phyloP scores from a whole-genome alignment of 2,888 invertebrate genomes.

The Tridacna crocea region DNA sequence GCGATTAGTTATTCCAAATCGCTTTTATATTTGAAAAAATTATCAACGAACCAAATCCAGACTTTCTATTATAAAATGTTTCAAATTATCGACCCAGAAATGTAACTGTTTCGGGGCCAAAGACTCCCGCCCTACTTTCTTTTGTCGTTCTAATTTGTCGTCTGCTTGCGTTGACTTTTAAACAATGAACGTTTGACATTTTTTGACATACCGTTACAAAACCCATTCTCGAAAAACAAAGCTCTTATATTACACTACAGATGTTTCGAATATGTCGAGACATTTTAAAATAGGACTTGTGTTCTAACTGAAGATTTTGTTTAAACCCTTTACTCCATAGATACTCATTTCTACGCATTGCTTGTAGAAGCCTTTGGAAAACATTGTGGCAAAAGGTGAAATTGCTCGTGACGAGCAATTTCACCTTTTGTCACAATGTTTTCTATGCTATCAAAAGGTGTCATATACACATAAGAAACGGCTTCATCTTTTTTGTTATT shows the following conservation, averaged over 20 bases:
- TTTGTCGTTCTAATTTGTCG: not conserved
- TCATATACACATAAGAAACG: too few relatives aligned
- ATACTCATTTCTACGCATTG: too few relatives aligned
- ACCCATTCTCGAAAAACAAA: not conserved
- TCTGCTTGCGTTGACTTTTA: conserved; percentile 1
- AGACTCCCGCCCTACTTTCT: conserved; percentile 14
- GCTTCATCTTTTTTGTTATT: too few relatives aligned
- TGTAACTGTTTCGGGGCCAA: conserved; percentile 15
- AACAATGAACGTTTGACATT: conserved; percentile 16
- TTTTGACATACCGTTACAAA: conserved; percentile 17
- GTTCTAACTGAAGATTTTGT: not conserved
- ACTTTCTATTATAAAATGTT: conserved; percentile 16
- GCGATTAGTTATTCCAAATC: too few relatives aligned
- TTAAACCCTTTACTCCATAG: too few relatives aligned
- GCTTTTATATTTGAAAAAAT: not conserved
- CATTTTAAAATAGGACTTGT: not conserved
- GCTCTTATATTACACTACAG: conserved; percentile 15
- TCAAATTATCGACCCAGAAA: conserved; percentile 7
- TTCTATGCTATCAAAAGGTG: too few relatives aligned
- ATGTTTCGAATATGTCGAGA: not conserved
- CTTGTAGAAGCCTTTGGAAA: too few relatives aligned
- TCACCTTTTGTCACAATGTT: too few relatives aligned
- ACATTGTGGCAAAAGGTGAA: too few relatives aligned
- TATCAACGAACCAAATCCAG: not conserved
- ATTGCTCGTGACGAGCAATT: too few relatives aligned